Conservation (phyloP, 2,888 invertebrate species). For the Diabrotica balteata region DNA sequence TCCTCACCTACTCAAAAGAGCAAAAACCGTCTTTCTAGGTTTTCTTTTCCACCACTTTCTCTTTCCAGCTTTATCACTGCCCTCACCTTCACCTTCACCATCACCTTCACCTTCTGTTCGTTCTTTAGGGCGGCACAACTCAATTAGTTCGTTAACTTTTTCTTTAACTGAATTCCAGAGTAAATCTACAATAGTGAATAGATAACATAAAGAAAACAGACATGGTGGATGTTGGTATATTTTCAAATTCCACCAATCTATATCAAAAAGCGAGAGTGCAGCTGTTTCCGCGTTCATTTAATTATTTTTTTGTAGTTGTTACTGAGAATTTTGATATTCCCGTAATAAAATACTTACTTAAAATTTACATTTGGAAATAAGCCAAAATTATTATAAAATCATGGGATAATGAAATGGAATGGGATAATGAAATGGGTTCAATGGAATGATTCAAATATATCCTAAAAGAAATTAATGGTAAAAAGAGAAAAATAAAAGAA, state of each 20-base stretch:
- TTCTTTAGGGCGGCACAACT: conserved; percentile 11
- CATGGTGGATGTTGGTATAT: conserved; percentile 42
- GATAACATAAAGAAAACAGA: conserved; percentile 40
- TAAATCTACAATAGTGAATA: conserved; percentile 27
- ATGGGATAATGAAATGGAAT: no score
- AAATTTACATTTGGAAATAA: conserved; percentile 6
- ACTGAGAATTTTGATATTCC: conserved; percentile 26
- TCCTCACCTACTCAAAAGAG: no score
- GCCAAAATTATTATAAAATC: not conserved
- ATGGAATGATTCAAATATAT: no score
- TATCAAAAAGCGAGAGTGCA: conserved; percentile 23
- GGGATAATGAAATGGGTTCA: no score
- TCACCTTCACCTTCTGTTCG: conserved; percentile 12
- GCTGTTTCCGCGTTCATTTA: conserved; percentile 14
- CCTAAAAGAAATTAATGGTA: no score
- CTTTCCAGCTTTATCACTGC: no score
- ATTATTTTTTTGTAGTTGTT: conserved; percentile 23
- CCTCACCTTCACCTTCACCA: conserved; percentile 2
- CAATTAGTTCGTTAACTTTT: conserved; percentile 13
- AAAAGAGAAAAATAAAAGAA: no score
- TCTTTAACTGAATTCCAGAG: conserved; percentile 29
- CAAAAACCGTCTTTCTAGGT: no score
- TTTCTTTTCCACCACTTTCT: no score
- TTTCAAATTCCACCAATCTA: conserved; percentile 34
- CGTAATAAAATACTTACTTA: conserved; percentile 64